These are phyloP conservation scores for Eubasilissa regina DNA, from an alignment of 1,140 invertebrate species.

Conservation along the genomic window DNA sequence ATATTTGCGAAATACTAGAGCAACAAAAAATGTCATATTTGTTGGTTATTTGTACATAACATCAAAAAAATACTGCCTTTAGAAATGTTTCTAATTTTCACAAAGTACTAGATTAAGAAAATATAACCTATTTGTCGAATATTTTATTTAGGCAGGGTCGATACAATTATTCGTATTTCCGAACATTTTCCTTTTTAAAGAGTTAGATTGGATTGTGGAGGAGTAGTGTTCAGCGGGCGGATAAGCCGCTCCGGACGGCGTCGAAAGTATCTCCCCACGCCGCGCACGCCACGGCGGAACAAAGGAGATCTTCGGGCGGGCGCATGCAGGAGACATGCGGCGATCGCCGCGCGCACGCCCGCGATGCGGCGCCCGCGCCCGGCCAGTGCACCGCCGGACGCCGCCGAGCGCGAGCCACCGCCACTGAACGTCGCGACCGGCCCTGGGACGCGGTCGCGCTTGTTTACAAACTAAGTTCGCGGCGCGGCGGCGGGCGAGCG, in stretches of 20 bases:
- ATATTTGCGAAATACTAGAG: too few relatives aligned
- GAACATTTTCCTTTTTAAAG: too few relatives aligned
- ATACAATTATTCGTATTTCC: too few relatives aligned
- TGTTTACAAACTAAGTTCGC: slow-evolving; percentile 37
- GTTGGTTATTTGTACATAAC: too few relatives aligned
- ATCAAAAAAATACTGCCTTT: too few relatives aligned
- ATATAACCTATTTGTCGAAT: too few relatives aligned
- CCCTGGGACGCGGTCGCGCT: slow-evolving; percentile 5
- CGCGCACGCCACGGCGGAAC: not conserved
- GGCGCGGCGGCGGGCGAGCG: slow-evolving; percentile 11
- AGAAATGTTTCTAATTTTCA: too few relatives aligned
- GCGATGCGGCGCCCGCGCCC: slow-evolving; percentile 7
- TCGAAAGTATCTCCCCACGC: not conserved
- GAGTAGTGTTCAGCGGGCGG: too few relatives aligned
- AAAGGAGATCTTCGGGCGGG: not conserved
- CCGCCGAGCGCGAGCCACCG: slow-evolving; percentile 25
- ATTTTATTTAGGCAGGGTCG: too few relatives aligned
- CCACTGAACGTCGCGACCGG: not conserved
- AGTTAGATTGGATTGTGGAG: too few relatives aligned
- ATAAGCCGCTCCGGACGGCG: not conserved
- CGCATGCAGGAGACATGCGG: slow-evolving; percentile 37
- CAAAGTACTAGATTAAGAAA: too few relatives aligned
- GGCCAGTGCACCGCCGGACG: slow-evolving; percentile 41
- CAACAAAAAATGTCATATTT: too few relatives aligned
- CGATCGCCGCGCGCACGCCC: slow-evolving; percentile 34